Percentiles rank a stretch among this genome's conserved stretches.
Evolutionary conservation across 2,888 invertebrate genomes (phyloP).

Genomic region (Apamea monoglypha): DNA sequence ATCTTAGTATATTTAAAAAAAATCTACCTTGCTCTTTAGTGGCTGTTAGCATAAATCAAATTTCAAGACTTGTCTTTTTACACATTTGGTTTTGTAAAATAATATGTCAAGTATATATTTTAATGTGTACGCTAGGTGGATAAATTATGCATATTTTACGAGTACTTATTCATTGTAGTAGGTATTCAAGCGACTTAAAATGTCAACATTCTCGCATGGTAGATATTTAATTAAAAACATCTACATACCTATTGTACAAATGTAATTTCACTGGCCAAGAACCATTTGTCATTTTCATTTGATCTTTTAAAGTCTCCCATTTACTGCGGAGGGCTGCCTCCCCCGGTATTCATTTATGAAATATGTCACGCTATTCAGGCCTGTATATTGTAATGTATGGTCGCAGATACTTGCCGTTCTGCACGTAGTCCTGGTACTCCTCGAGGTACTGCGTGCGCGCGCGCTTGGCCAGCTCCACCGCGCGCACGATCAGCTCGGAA

Average conservation of each 20-base stretch:
- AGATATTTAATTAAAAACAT: conserved; percentile 44
- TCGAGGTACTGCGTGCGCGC: conserved; percentile 92
- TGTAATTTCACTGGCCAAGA: conserved; percentile 61
- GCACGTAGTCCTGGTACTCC: conserved; percentile 87
- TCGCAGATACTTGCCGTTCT: conserved; percentile 74
- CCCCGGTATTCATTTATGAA: conserved; percentile 59
- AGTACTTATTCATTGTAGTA: conserved; percentile 7
- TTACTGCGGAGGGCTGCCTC: conserved; percentile 55
- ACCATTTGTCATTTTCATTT: conserved; percentile 71
- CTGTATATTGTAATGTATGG: conserved; percentile 37
- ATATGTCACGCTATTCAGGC: conserved; percentile 57
- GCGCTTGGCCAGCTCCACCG: conserved; percentile 93
- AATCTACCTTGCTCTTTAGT: conserved; percentile 21
- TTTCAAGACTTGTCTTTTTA: conserved; percentile 2
- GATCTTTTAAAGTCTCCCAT: conserved; percentile 68
- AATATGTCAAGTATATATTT: neutral
- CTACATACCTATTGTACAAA: conserved; percentile 48
- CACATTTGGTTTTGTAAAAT: neutral
- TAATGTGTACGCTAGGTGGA: neutral
- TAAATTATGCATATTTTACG: conserved; percentile 10
- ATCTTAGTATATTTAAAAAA: conserved; percentile 31
- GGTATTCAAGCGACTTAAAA: neutral
- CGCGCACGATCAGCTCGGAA: conserved; percentile 93
- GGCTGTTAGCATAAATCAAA: neutral
- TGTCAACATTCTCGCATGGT: neutral